phyloP scores from a whole-genome alignment of 2,888 invertebrate species.

The Cheilosia vernalis region DNA sequence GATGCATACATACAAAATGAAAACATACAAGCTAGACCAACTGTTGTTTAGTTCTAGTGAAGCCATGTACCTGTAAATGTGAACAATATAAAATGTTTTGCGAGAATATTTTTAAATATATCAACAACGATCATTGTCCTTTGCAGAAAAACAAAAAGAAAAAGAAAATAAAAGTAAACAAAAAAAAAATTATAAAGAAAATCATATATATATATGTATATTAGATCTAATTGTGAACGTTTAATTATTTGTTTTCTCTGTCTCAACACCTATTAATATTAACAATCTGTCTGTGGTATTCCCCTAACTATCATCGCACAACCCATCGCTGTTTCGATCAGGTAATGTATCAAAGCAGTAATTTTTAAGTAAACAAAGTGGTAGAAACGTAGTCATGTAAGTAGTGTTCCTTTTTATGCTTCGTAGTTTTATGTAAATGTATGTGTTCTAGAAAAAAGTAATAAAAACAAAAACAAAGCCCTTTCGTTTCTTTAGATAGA shows the following conservation, averaged over 20 bases:
- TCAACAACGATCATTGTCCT: conserved; percentile 63
- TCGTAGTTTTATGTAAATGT: conserved; percentile 71
- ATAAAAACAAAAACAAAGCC: conserved; percentile 16
- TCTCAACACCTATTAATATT: conserved; percentile 54
- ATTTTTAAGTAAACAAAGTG: conserved; percentile 45
- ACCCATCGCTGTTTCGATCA: conserved; percentile 48
- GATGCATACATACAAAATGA: conserved; percentile 51
- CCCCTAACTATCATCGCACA: conserved; percentile 48
- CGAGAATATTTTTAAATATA: conserved; percentile 17
- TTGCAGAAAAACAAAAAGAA: not conserved
- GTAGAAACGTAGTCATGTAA: conserved; percentile 60
- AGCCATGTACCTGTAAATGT: conserved; percentile 68
- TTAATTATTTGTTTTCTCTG: conserved; percentile 13
- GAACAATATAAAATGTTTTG: conserved; percentile 40
- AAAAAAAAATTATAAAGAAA: not conserved
- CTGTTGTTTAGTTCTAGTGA: conserved; percentile 44
- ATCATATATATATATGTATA: conserved; percentile 15
- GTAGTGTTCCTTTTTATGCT: conserved; percentile 75
- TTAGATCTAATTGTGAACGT: conserved; percentile 37
- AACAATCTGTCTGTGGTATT: conserved; percentile 59
- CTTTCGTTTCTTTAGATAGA: conserved; percentile 66
- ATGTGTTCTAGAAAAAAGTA: conserved; percentile 57
- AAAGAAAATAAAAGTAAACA: not conserved
- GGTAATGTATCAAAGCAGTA: conserved; percentile 44
- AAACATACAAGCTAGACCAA: conserved; percentile 38